phyloP scores from a whole-genome alignment of 2,113 vertebrate species.

The Anolis sagrei region DNA sequence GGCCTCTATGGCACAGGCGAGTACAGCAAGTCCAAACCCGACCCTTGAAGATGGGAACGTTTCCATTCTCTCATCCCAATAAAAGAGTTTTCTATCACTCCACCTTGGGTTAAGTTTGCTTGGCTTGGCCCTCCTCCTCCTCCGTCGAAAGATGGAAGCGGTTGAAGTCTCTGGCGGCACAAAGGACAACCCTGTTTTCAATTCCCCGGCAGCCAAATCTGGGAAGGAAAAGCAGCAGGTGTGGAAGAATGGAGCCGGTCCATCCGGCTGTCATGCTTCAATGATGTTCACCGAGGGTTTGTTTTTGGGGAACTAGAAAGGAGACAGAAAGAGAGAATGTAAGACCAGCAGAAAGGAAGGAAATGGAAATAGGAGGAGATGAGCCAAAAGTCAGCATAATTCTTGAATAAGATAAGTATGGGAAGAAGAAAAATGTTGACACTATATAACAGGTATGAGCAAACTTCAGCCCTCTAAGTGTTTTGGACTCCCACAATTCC shows the following conservation, averaged over 20 bases:
- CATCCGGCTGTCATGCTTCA: slow-evolving; percentile 72
- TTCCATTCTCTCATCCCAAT: slow-evolving; percentile 27
- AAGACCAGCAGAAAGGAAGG: background rate
- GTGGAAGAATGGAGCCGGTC: slow-evolving; percentile 67
- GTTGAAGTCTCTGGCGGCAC: background rate
- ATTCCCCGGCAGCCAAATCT: slow-evolving; percentile 57
- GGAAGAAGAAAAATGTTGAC: too few species aligned
- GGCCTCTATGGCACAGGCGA: background rate
- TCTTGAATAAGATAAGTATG: background rate
- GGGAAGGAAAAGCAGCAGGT: slow-evolving; percentile 60
- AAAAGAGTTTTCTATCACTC: slow-evolving; percentile 52
- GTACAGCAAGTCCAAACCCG: background rate
- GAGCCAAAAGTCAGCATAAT: too few species aligned
- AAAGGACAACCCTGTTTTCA: slow-evolving; percentile 33
- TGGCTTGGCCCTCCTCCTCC: background rate
- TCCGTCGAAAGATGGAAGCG: slow-evolving; percentile 2
- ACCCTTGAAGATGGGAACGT: background rate
- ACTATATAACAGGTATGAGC: too few species aligned
- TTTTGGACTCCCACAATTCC: too few species aligned
- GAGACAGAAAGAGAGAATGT: slow-evolving; percentile 38
- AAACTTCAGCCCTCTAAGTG: too few species aligned
- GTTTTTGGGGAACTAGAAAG: slow-evolving; percentile 75
- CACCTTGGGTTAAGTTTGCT: background rate
- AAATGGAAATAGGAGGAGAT: background rate
- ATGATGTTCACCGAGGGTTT: slow-evolving; percentile 77